Percentiles rank a stretch among this genome's conserved stretches.
These are phyloP conservation scores for Drosophila diplacantha DNA, from an alignment of 2,888 invertebrate genomes.

Conservation along the genomic window DNA sequence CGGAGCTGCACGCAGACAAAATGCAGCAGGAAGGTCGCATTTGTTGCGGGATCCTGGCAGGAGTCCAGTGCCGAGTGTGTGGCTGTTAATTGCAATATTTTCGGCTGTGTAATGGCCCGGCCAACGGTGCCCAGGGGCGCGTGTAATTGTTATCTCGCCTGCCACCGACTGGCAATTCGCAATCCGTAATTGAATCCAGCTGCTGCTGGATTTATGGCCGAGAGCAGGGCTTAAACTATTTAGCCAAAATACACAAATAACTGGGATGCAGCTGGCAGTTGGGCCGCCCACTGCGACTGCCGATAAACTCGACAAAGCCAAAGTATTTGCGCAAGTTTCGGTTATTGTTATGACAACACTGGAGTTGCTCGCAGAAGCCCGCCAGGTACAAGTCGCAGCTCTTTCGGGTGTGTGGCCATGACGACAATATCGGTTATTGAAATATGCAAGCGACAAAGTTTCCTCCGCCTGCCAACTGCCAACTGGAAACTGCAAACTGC, in stretches of 20 bases:
- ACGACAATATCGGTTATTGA: conserved; percentile 37
- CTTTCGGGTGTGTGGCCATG: neutral
- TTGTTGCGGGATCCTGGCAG: conserved; percentile 32
- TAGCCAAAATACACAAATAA: neutral
- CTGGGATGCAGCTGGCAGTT: no score
- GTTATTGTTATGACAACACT: conserved; percentile 57
- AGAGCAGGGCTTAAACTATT: neutral
- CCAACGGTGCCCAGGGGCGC: conserved; percentile 26
- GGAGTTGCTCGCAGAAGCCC: neutral
- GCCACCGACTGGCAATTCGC: conserved; percentile 25
- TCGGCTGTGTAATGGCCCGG: conserved; percentile 20
- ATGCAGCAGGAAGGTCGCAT: conserved; percentile 21
- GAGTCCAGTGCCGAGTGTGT: no score
- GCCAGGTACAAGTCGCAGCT: neutral
- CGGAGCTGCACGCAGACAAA: conserved; percentile 25
- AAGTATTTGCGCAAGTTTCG: conserved; percentile 45
- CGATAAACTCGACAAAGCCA: conserved; percentile 50
- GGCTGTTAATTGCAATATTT: conserved; percentile 53
- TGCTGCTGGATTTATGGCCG: conserved; percentile 27
- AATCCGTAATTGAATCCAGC: conserved; percentile 41
- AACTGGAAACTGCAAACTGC: conserved; percentile 18
- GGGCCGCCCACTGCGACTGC: no score
- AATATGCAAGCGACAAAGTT: conserved; percentile 28
- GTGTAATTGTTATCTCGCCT: conserved; percentile 46
- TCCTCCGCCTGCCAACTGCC: neutral